Conservation (phyloP, 1,140 invertebrate genomes). For the Laodelphax striatellus region DNA sequence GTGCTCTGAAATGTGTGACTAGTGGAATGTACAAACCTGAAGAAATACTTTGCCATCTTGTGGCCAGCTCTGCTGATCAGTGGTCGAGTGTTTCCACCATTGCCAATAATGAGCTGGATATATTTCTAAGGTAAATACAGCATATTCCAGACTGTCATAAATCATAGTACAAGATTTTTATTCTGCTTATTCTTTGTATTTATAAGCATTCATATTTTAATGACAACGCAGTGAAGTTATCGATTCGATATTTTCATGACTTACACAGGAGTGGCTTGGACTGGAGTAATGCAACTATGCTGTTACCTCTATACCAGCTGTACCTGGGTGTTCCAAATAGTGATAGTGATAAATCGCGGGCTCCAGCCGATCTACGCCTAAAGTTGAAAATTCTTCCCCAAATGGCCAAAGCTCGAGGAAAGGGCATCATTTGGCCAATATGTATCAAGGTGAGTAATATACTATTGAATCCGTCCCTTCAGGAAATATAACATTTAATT, state of each 20-base stretch:
- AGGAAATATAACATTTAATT: too few species aligned
- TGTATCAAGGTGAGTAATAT: constrained; percentile 54
- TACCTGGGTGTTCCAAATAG: constrained; percentile 57
- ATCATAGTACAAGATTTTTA: background rate
- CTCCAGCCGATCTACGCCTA: constrained; percentile 66
- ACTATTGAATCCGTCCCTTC: too few species aligned
- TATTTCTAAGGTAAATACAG: background rate
- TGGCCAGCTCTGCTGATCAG: constrained; percentile 78
- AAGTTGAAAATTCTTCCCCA: constrained; percentile 75
- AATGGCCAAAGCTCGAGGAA: constrained; percentile 63
- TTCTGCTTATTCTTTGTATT: too few species aligned
- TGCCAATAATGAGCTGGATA: constrained; percentile 42
- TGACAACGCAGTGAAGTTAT: too few species aligned
- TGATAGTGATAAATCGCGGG: constrained; percentile 45
- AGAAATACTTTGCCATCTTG: constrained; percentile 63
- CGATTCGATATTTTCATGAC: too few species aligned
- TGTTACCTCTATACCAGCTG: constrained; percentile 60
- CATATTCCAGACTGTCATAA: background rate
- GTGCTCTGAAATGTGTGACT: background rate
- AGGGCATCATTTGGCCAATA: constrained; percentile 64
- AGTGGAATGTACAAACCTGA: constrained; percentile 22
- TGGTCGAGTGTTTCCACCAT: constrained; percentile 67
- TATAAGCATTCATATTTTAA: too few species aligned
- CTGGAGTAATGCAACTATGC: constrained; percentile 54
- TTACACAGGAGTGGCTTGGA: constrained; percentile 50